These are phyloP conservation scores for Cyrtorhinus lividipennis DNA, from an alignment of 1,140 invertebrate genomes.

Conservation along the genomic window DNA sequence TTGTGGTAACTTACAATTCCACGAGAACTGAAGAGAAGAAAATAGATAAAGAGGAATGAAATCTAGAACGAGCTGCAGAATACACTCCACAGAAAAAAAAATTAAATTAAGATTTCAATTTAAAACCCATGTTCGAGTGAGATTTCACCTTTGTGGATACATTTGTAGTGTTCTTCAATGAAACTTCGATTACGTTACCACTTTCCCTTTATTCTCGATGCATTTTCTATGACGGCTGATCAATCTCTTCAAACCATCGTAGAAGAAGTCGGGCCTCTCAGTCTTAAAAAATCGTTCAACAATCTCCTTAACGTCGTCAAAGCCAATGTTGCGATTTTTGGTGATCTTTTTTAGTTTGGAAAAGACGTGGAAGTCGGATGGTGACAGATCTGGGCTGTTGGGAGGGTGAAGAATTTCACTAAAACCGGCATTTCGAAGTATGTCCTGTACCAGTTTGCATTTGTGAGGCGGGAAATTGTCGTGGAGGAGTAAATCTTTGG, in stretches of 20 bases:
- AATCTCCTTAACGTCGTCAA: not conserved
- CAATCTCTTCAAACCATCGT: not conserved
- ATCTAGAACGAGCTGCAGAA: too few species aligned
- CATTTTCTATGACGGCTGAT: not conserved
- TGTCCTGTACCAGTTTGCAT: not conserved
- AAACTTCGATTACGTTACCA: too few species aligned
- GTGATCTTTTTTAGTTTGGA: constrained; percentile 19
- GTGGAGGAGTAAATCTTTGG: not conserved
- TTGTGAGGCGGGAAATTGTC: not conserved
- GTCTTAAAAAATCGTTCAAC: not conserved
- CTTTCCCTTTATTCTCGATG: not conserved
- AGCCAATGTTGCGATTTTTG: not conserved
- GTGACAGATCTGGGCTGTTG: constrained; percentile 26
- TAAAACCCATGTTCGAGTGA: too few species aligned
- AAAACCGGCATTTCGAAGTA: not conserved
- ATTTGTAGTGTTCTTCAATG: too few species aligned
- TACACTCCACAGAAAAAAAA: too few species aligned
- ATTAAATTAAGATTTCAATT: too few species aligned
- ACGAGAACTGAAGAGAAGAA: too few species aligned
- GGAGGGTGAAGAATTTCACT: constrained; percentile 21
- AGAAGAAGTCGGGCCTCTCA: not conserved
- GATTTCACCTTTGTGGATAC: too few species aligned
- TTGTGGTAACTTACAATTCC: too few species aligned
- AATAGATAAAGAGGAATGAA: too few species aligned
- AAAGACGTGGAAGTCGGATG: constrained; percentile 25